Evolutionary conservation across 2,888 invertebrate genomes (phyloP), one percentile per base, ranked within the genome.

Genomic region (Diloba caeruleocephala): DNA sequence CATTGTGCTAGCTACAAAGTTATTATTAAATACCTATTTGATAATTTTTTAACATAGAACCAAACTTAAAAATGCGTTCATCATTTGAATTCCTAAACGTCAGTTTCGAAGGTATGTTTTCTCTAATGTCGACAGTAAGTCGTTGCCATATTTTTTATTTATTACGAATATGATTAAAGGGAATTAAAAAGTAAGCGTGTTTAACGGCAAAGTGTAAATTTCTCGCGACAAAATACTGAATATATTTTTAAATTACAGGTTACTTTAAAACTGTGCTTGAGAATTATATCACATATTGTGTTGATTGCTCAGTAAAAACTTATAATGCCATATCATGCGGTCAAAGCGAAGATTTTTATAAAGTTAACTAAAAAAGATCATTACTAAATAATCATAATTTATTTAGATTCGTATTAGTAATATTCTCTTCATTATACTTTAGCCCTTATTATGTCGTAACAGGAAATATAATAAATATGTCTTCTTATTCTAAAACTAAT

Each of bases 301-400:
- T 38, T 46, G 39, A 70, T 70, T 62, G 62, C 62, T 67, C 59
- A 59, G 64, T 52, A 49, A 49, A 48, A 53, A 55, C 55, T 37
- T 50, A 36, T 43, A 44, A 55, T 25, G 56, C 51, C 72, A 62
- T 69, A 69, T 56, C 64, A 64, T 60, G 34, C 19, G 21, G 36
- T 46, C 49, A 17, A 41, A 46, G 38, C 3, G 32, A 60, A 31
- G 36, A 57, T 23, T 34, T 34, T 50, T 15, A 48, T 51, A 37
- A 42, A 68, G 13, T 38, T 34, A 38, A 46, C 19, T 42, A 53
- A 48, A 52, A 38, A 38, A 25, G 3, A 15, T 46, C 41, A 51
- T 41, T 69, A 52, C 54, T 46, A 59, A 59, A 54, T 48, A 50
- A 56, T 38, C 21, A 25, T 57, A 48, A 51, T 58, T 38, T 63